Evolutionary conservation across 2,113 vertebrate species (phyloP).

Genomic region (Amblyornis subalaris): DNA sequence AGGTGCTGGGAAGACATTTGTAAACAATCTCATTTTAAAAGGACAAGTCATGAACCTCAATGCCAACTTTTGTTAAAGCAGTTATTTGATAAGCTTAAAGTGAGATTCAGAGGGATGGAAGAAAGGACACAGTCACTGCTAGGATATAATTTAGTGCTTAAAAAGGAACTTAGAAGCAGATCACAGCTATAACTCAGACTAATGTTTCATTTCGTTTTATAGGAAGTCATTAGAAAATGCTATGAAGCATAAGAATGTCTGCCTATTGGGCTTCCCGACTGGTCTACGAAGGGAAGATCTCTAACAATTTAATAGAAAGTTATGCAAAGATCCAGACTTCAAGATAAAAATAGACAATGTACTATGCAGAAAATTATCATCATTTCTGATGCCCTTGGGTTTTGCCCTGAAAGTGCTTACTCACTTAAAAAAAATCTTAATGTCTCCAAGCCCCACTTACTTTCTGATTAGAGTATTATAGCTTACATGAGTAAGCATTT

Average conservation of each 20-base stretch:
- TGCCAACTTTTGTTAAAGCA: neutral
- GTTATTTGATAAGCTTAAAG: constrained; percentile 12
- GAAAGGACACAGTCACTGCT: neutral
- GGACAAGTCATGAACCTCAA: neutral
- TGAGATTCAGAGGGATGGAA: neutral
- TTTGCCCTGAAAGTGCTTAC: constrained; percentile 37
- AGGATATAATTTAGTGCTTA: constrained; percentile 18
- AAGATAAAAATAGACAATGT: constrained; percentile 34
- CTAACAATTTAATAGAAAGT: constrained; percentile 35
- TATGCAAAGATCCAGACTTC: constrained; percentile 37
- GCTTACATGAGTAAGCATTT: constrained; percentile 51
- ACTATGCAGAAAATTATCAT: neutral
- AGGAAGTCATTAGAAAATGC: constrained; percentile 24
- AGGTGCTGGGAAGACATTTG: neutral
- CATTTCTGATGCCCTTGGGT: constrained; percentile 25
- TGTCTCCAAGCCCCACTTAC: constrained; percentile 2
- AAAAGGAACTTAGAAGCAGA: neutral
- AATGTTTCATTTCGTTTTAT: constrained; percentile 43
- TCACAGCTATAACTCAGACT: constrained; percentile 42
- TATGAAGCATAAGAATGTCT: constrained; percentile 34
- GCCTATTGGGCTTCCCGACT: neutral
- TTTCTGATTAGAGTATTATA: constrained; percentile 39
- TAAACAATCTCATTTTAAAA: constrained; percentile 27
- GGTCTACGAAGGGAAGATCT: neutral
- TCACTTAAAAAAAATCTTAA: neutral